These are phyloP conservation scores for Phenacoccus solenopsis DNA, from an alignment of 1,140 invertebrate genomes.

Conservation along the genomic window DNA sequence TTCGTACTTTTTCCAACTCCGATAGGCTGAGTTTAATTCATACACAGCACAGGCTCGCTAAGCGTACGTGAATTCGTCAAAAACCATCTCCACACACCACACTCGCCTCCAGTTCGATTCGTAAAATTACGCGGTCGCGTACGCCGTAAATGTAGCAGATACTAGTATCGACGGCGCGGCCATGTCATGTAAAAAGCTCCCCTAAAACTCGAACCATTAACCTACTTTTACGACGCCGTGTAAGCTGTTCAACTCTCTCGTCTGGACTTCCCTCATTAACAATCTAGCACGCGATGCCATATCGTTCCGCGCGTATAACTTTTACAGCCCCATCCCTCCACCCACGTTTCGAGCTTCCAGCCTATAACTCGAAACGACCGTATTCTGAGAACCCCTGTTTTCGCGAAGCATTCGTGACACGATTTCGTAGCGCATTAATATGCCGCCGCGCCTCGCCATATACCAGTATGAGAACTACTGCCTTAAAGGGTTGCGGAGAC, in stretches of 20 bases:
- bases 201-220: neutral
- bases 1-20: too few species aligned
- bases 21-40: too few species aligned
- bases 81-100: too few species aligned
- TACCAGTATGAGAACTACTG: neutral
- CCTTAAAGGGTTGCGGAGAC: neutral
- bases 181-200: neutral
- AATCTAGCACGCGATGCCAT: neutral
- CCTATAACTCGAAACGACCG: too few species aligned
- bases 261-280: constrained; percentile 1
- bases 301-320: neutral
- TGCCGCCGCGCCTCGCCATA: neutral
- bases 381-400: neutral
- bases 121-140: too few species aligned
- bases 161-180: neutral
- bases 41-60: too few species aligned
- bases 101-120: too few species aligned
- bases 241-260: neutral
- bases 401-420: neutral
- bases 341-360: too few species aligned
- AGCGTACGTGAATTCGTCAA: too few species aligned
- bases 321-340: neutral
- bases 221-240: neutral
- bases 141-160: too few species aligned
- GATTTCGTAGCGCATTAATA: neutral